Base-by-base conservation (phyloP, 2,113 vertebrate species). In the Columba livia region DNA sequence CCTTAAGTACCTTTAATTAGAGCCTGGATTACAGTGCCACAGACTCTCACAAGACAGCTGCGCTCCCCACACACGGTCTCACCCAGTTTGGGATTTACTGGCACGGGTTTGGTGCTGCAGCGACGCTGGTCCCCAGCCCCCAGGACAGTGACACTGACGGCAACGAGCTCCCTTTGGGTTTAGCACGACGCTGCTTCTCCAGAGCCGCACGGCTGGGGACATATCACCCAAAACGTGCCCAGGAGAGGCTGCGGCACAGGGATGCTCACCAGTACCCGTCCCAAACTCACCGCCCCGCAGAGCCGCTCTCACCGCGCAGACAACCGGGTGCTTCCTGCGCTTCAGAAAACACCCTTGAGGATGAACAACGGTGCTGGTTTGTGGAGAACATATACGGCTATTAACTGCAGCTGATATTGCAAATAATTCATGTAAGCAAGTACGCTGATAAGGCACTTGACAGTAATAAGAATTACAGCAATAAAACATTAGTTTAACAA, bases 71-170 rank as follows among this genome's bases (percentile, higher is more conserved):
- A 21, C 47, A 23, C 21, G 3, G 9, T n/a, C 24, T 10, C 47
- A 4, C 29, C 3, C 1, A 12, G 12, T 7, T 1, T 0, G 3
- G 1, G 5, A 4, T 6, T 60, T 6, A 15, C 20, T 2, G 18
- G 25, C 1, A 1, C 51, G 9, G 23, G 24, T 14, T 34, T 10
- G 28, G 50, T 15, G 24, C 70, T 5, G 47, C 18, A 20, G 47
- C 25, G 50, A 23, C 25, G 25, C 50, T 16, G 50, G 29, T 40
- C 26, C 34, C 64, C 42, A 23, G 42, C 9, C 10, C 48, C 20
- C 17, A 2, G 34, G 15, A 29, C 42, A 7, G 48, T 0, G 15
- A 26, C 40, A 12, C 3, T 0, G 5, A 14, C 24, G 14, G 23
- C 70, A 10, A 4, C 1, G 15, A 40, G 15, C 11, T 12, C 47